These are phyloP conservation scores for Tipula confusa DNA, from an alignment of 2,888 invertebrate genomes.

Conservation along the genomic window DNA sequence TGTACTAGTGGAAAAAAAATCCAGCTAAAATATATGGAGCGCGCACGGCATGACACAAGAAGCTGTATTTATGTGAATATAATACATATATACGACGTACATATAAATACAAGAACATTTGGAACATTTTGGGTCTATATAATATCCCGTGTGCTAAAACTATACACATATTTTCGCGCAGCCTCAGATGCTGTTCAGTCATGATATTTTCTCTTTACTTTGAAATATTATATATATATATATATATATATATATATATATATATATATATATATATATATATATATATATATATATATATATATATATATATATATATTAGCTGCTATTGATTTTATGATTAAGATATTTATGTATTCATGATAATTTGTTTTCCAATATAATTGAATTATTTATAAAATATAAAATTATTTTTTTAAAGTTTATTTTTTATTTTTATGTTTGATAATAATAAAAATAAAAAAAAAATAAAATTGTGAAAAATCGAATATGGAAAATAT, in stretches of 20 bases:
- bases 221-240: background rate
- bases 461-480: background rate
- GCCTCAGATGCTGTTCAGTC: background rate
- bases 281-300: no score
- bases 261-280: no score
- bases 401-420: background rate
- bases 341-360: constrained; percentile 20
- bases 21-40: background rate
- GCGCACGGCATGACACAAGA: background rate
- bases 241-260: no score
- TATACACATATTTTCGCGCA: background rate
- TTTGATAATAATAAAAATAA: background rate
- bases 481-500: background rate
- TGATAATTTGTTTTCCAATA: constrained; percentile 17
- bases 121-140: background rate
- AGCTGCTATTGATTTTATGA: constrained; percentile 14
- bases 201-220: background rate
- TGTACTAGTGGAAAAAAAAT: background rate
- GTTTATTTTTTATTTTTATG: background rate
- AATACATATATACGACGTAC: background rate
- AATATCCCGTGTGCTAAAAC: background rate
- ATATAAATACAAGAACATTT: background rate
- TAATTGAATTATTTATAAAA: constrained; percentile 8
- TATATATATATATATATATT: no score
- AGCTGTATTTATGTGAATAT: background rate